Base-by-base conservation (phyloP, 2,888 invertebrate genomes). In the Nemapogon koenigi region DNA sequence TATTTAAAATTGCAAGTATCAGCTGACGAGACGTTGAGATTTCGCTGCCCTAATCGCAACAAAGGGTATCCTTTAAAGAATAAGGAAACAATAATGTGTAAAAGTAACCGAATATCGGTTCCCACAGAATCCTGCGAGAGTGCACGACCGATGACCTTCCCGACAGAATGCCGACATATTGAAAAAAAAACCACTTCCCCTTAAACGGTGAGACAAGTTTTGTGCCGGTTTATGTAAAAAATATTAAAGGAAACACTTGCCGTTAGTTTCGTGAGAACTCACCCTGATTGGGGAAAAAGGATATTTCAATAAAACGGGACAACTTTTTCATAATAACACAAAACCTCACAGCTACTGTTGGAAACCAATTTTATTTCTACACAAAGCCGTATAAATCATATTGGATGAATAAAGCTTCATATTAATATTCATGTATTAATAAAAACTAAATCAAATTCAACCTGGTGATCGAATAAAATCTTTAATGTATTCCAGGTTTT, bases 61-160 rank as follows among this genome's bases (percentile, higher is more conserved):
- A 33, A 33, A 11, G 19, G 33, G 11, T 11, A 28, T 3, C 33
- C 13, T 11, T 19, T n/a, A 19, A 33, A 33, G 33, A n/a, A n/a
- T n/a, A 10, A 37, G 37, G 37, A 37, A 37, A 37, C 37, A 37
- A 35, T 35, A 25, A 37, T 28, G 37, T 27, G 16, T 27, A 28
- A 16, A 28, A 27, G 17, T 27, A 17, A 37, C 28, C 28, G 16
- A 28, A 13, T 18, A 17, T 28, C 17, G 28, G 27, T 37, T 28
- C 37, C 37, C 27, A 27, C 27, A 28, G 28, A 28, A 17, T 17
- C 37, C 28, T 10, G 19, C 22, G 33, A n/a, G n/a, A 19, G 33
- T 33, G 33, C 33, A 33, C 27, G 37, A 37, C 37, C 37, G 37
- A 37, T 37, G 37, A 37, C 37, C 37, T 37, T 37, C 27, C n/a